Evolutionary conservation across 2,888 invertebrate species (phyloP), one percentile per base, ranked within the genome.

Genomic region (Lycocerus yunnanus): DNA sequence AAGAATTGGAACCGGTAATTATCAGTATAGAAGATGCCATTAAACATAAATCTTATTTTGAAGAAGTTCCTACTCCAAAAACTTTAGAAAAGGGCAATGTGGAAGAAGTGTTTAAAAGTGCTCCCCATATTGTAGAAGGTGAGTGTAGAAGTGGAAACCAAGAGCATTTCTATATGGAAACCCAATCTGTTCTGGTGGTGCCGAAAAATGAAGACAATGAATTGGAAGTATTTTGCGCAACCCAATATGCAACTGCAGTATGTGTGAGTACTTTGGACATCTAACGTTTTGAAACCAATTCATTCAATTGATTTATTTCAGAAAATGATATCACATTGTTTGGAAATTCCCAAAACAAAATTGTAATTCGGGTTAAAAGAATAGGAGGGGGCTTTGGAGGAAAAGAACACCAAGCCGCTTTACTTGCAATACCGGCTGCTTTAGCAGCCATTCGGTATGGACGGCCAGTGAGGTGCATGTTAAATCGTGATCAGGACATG

Each of bases 331-430:
- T 90, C 95, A 1, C 91, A 92, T 78, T 89, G 92, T 6, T 88
- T 97, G 18, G 91, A 91, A 24, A 88, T 96, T 15, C 93, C 94
- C 90, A 92, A 81, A 93, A 94, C 82, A 91, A 92, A 83, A 89
- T 98, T 14, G 91, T 92, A 0, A 91, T 93, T 14, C 91, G 92
- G 78, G 94, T 95, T 0, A 97, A 97, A 85, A 90, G 98, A 70
- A 88, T 98, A 83, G 98, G 97, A 0, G 98, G 98, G 15, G 98
- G 97, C 18, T 98, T 98, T 85, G 98, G 98, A 9, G 98, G 98
- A 0, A 98, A 98, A 88, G 97, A 98, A 86, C 93, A 95, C 0
- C 90, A 95, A 66, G 89, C 92, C 1, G 87, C 90, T 76, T 82
- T 92, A 8, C 85, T 94, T 1, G 92, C 93, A 0, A 84, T 95